These are phyloP conservation scores for Chauna torquata DNA, from an alignment of 2,113 vertebrate species.

Conservation along the genomic window DNA sequence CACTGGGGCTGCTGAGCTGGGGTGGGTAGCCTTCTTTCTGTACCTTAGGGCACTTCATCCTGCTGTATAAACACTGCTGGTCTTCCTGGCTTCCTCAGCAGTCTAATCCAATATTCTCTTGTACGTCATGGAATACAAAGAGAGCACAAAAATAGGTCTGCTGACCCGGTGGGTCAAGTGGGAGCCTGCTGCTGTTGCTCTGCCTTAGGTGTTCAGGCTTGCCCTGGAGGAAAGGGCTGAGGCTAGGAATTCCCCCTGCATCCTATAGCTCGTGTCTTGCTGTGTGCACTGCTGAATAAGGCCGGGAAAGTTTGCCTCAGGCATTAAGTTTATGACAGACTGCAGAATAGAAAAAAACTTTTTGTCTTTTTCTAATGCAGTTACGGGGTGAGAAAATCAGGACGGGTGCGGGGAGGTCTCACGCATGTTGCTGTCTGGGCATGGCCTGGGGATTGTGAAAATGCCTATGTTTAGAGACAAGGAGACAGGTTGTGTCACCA, in stretches of 20 bases:
- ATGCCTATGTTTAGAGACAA: background rate
- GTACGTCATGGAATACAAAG: background rate
- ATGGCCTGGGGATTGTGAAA: background rate
- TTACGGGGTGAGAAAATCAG: background rate
- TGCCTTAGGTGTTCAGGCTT: background rate
- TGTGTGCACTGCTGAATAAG: too few relatives aligned
- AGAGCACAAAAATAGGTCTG: background rate
- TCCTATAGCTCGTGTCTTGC: too few relatives aligned
- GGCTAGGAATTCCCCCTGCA: background rate
- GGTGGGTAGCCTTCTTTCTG: background rate
- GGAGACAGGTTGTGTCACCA: background rate
- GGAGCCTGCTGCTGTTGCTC: background rate
- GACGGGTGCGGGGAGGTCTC: background rate
- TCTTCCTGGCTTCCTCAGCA: background rate
- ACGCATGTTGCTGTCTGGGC: background rate
- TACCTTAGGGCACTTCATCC: fast-evolving
- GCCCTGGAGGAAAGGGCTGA: background rate
- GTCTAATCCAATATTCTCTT: background rate
- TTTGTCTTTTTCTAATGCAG: background rate
- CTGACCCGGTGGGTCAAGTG: background rate
- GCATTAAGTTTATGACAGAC: background rate
- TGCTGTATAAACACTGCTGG: background rate
- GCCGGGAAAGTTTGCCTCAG: background rate
- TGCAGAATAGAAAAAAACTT: background rate
- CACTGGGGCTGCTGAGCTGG: background rate